Evolutionary conservation across 1,140 invertebrate genomes (phyloP), one percentile per base, ranked within the genome.

Genomic region (Drosophila kikkawai): DNA sequence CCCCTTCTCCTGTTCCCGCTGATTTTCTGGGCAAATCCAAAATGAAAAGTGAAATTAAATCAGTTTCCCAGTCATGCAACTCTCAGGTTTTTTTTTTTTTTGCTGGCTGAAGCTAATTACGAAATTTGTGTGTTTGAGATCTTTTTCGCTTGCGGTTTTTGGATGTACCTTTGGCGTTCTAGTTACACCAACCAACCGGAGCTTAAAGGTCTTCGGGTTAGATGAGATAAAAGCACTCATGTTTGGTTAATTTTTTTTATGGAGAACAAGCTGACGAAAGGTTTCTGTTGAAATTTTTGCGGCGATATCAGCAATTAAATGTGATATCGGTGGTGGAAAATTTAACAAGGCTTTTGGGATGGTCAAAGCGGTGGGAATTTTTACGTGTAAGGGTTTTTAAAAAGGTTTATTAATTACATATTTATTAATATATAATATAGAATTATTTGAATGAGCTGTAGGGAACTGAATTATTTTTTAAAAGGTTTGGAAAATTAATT

Each of bases 21-120:
- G 50, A 78, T 79, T 65, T 79, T 56, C 57, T 78, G 75, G 74
- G 56, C 75, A 77, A 77, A 58, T 73, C 64, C 53, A 37, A 73
- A 84, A 80, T 81, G 64, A 90, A 90, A 88, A 88, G 85, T 88
- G 84, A 88, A 88, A 88, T 75, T 84, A 61, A 70, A 75, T 56
- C 68, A 73, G 77, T 79, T 80, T 61, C 78, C 69, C 69, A 73
- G 69, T 57, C 69, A 73, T 73, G 69, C 75, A 82, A 79, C 82
- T 68, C 71, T 58, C 19, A 29, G 26, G 34, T 51, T 48, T n/a
- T n/a, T 22, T 48, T n/a, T n/a, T 22, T 55, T 42, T 44, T 58
- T 50, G 41, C 50, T 70, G 58, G 11, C 37, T 48, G 50, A 48
- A 42, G 22, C n/a, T 67, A 57, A 76, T 44, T 66, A 58, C 32